Conservation (phyloP, 35 echinoderm and acorn worm species). For the Nesometra sesokonis region DNA sequence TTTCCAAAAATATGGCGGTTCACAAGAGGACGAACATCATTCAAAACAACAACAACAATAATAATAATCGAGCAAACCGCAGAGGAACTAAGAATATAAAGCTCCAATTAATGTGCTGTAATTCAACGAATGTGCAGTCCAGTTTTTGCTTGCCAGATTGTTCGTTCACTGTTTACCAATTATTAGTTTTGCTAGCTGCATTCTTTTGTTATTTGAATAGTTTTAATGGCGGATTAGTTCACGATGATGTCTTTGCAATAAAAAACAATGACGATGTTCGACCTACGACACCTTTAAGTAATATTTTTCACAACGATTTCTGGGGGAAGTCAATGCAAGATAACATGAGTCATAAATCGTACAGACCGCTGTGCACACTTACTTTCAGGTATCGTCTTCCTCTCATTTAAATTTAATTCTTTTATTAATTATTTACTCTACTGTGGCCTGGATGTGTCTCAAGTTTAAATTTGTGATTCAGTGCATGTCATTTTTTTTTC, state of each 20-base stretch:
- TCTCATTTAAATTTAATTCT: neutral
- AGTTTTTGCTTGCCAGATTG: neutral
- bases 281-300: neutral
- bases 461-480: too few relatives aligned
- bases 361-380: neutral
- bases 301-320: slow-evolving; percentile 12
- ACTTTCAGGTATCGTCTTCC: slow-evolving; percentile 1
- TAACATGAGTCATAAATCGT: slow-evolving; percentile 12
- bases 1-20: neutral
- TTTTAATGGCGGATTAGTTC: slow-evolving; percentile 1
- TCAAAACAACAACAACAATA: neutral
- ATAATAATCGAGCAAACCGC: neutral
- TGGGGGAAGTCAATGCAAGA: slow-evolving; percentile 9
- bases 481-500: too few relatives aligned
- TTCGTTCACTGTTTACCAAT: neutral
- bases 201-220: slow-evolving; percentile 1
- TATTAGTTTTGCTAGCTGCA: neutral
- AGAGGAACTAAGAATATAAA: neutral
- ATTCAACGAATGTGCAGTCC: neutral
- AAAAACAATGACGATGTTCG: slow-evolving; percentile 5
- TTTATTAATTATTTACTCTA: too few relatives aligned
- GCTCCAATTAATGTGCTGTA: neutral
- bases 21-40: neutral
- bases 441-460: too few relatives aligned
- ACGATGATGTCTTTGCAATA: slow-evolving; percentile 8